Evolutionary conservation across 2,888 invertebrate genomes (phyloP).

Genomic region (Dryomyza anilis): DNA sequence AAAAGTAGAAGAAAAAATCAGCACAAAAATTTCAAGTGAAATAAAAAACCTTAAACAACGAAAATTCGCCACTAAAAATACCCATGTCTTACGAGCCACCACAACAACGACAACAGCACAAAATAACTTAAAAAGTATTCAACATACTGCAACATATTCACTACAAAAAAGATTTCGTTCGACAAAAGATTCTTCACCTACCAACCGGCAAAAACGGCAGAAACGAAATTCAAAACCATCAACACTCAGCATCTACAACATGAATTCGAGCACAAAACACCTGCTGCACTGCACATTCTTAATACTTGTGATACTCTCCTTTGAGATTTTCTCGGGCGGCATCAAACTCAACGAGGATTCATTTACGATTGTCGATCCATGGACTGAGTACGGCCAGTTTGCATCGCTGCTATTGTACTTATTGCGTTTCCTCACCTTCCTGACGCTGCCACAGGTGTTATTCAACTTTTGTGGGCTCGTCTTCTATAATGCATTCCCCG

Average conservation of each 20-base stretch:
- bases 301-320: conserved; percentile 73
- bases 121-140: too few species aligned
- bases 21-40: too few species aligned
- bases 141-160: neutral
- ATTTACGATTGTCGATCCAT: conserved; percentile 73
- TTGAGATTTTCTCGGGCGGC: conserved; percentile 73
- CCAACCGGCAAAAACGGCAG: neutral
- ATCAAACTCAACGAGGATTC: conserved; percentile 66
- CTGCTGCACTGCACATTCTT: conserved; percentile 79
- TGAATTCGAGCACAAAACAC: conserved; percentile 70
- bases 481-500: conserved; percentile 93
- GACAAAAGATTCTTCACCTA: too few species aligned
- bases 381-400: conserved; percentile 79
- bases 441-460: conserved; percentile 87
- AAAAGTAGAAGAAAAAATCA: too few species aligned
- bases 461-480: conserved; percentile 82
- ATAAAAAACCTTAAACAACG: too few species aligned
- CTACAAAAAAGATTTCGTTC: too few species aligned
- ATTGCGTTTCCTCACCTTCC: conserved; percentile 78
- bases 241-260: conserved; percentile 28
- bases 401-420: conserved; percentile 77
- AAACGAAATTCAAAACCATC: neutral
- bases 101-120: neutral
- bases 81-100: too few species aligned
- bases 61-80: too few species aligned